Conservation (phyloP, 2,113 vertebrate species). For the Antigone vipio region DNA sequence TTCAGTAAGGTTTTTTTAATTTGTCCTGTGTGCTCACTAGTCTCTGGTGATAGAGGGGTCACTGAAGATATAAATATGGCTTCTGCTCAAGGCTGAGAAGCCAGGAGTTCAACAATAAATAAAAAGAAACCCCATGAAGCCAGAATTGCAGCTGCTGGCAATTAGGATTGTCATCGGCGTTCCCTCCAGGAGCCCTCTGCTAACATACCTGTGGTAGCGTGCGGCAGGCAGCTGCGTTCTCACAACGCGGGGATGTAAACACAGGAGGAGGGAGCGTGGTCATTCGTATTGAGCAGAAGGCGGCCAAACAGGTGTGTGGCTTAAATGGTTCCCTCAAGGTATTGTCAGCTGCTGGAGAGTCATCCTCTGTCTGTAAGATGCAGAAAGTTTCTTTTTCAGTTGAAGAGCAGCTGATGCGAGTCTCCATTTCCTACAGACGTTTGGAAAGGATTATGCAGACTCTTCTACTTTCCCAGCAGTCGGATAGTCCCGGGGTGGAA, state of each 20-base stretch:
- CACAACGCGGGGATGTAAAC: not conserved
- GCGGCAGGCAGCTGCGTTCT: constrained; percentile 7
- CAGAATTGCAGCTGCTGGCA: constrained; percentile 35
- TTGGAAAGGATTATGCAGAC: not conserved
- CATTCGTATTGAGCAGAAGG: not conserved
- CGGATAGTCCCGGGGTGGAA: not conserved
- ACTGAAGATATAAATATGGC: not conserved
- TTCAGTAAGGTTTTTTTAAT: not conserved
- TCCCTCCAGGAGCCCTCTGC: not conserved
- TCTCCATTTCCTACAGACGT: not conserved
- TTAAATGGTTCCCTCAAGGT: constrained; percentile 1
- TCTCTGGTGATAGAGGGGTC: not conserved
- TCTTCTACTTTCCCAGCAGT: not conserved
- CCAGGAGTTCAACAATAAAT: not conserved
- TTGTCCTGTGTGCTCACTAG: not conserved
- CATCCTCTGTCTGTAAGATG: not conserved
- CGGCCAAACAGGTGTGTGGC: constrained; percentile 1
- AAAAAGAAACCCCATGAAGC: not conserved
- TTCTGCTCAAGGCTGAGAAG: not conserved
- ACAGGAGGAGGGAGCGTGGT: not conserved
- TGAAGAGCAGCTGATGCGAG: not conserved
- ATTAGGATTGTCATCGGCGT: not conserved
- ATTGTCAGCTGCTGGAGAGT: constrained; percentile 8
- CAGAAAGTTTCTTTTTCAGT: not conserved
- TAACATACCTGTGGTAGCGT: not conserved